These are phyloP conservation scores for Vesta saturnalis DNA, from an alignment of 2,888 invertebrate species.

Conservation along the genomic window DNA sequence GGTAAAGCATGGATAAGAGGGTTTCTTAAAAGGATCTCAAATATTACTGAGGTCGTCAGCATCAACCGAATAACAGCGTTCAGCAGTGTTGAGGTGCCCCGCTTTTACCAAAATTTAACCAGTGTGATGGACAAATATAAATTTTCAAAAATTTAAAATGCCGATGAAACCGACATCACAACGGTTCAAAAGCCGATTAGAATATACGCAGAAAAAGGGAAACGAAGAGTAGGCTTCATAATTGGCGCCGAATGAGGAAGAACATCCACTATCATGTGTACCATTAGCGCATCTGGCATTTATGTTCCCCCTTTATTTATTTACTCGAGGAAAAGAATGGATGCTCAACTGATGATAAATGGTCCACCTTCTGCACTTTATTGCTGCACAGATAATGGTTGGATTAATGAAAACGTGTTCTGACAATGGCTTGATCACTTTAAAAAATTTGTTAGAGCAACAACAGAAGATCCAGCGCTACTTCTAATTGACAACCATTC, in stretches of 20 bases:
- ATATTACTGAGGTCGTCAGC: neutral
- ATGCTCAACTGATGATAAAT: constrained; percentile 55
- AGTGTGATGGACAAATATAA: neutral
- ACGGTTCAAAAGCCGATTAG: constrained; percentile 58
- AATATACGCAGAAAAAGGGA: constrained; percentile 57
- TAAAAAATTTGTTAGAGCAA: neutral
- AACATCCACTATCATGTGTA: constrained; percentile 59
- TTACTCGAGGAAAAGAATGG: constrained; percentile 59
- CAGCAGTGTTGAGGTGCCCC: neutral
- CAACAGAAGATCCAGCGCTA: too few relatives aligned
- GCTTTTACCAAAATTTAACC: neutral
- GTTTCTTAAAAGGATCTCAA: too few relatives aligned
- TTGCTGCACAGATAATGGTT: constrained; percentile 44
- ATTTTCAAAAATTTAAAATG: constrained; percentile 54
- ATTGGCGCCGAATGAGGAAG: constrained; percentile 59
- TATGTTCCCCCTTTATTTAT: constrained; percentile 63
- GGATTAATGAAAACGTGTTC: constrained; percentile 50
- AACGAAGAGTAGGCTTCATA: constrained; percentile 58
- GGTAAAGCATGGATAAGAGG: too few relatives aligned
- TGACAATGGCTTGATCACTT: neutral
- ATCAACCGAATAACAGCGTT: neutral
- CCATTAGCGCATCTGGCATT: constrained; percentile 57
- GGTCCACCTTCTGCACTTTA: constrained; percentile 57
- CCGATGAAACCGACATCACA: constrained; percentile 60
- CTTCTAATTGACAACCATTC: too few relatives aligned